Conservation (phyloP, 2,888 invertebrate species). For the Rhingia rostrata region DNA sequence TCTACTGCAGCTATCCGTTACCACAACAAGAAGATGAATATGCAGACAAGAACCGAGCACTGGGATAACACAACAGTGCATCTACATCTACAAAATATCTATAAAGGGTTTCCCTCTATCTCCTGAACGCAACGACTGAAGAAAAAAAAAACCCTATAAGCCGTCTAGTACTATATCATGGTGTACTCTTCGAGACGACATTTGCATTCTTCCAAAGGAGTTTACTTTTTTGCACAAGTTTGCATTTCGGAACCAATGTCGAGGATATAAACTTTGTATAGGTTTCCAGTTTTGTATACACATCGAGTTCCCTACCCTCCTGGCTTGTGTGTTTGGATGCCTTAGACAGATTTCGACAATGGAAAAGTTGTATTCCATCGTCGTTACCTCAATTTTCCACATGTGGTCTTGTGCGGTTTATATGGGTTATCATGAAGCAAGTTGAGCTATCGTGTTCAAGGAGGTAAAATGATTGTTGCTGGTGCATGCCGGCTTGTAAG, state of each 20-base stretch:
- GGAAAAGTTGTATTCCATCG: constrained; percentile 52
- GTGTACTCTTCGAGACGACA: constrained; percentile 53
- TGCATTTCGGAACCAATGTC: constrained; percentile 25
- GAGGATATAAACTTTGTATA: constrained; percentile 22
- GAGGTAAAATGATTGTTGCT: background rate
- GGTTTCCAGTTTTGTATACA: constrained; percentile 1
- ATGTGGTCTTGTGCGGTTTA: constrained; percentile 19
- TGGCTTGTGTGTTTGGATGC: constrained; percentile 35
- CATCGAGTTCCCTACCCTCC: constrained; percentile 6
- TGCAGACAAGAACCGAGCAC: constrained; percentile 17
- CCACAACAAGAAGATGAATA: constrained; percentile 31
- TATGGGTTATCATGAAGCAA: constrained; percentile 9
- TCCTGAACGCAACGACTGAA: background rate
- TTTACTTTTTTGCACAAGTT: constrained; percentile 1
- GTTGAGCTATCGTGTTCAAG: constrained; percentile 9
- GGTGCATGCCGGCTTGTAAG: background rate
- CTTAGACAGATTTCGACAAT: constrained; percentile 64
- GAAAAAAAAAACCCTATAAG: constrained; percentile 34
- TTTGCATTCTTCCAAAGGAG: constrained; percentile 22
- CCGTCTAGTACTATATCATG: constrained; percentile 51
- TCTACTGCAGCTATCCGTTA: constrained; percentile 27
- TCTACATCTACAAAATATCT: constrained; percentile 34
- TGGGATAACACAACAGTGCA: constrained; percentile 54
- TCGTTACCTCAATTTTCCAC: constrained; percentile 53
- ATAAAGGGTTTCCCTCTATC: background rate